These are phyloP conservation scores for Polypedilum vanderplanki DNA, from an alignment of 1,140 invertebrate genomes.

Conservation along the genomic window DNA sequence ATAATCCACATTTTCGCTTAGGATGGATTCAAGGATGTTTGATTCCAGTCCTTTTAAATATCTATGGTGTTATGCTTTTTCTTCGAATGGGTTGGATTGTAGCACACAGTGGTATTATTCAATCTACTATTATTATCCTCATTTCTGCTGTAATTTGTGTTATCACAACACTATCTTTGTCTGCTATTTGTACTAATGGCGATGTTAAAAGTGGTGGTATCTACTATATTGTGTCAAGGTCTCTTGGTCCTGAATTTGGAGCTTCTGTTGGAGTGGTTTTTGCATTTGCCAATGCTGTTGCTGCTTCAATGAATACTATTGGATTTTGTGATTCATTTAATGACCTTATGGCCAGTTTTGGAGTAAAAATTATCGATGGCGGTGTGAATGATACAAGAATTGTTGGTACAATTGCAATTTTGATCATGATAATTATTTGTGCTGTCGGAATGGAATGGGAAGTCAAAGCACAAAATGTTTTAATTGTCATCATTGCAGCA, in stretches of 20 bases:
- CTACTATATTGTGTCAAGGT: constrained; percentile 90
- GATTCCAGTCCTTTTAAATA: constrained; percentile 69
- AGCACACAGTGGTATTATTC: constrained; percentile 62
- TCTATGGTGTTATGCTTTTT: constrained; percentile 77
- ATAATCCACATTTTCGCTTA: constrained; percentile 54
- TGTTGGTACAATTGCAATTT: constrained; percentile 60
- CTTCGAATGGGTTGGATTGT: constrained; percentile 71
- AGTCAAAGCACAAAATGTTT: constrained; percentile 69
- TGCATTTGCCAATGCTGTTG: constrained; percentile 87
- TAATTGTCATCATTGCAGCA: constrained; percentile 75
- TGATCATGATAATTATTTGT: constrained; percentile 69
- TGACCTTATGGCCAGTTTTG: constrained; percentile 52
- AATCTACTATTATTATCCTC: constrained; percentile 66
- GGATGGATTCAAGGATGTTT: constrained; percentile 73
- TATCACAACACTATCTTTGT: constrained; percentile 86
- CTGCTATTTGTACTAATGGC: constrained; percentile 92
- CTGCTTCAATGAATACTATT: constrained; percentile 91
- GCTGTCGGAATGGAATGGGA: constrained; percentile 80
- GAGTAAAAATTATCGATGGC: constrained; percentile 60
- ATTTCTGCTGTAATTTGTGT: constrained; percentile 82
- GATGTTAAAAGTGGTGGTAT: constrained; percentile 95
- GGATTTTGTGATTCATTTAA: constrained; percentile 90
- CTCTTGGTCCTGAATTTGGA: constrained; percentile 90
- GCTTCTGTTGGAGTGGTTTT: constrained; percentile 92
- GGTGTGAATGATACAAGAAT: constrained; percentile 65